Evolutionary conservation across 1,140 invertebrate species (phyloP).

Genomic region (Drosophila pandora): DNA sequence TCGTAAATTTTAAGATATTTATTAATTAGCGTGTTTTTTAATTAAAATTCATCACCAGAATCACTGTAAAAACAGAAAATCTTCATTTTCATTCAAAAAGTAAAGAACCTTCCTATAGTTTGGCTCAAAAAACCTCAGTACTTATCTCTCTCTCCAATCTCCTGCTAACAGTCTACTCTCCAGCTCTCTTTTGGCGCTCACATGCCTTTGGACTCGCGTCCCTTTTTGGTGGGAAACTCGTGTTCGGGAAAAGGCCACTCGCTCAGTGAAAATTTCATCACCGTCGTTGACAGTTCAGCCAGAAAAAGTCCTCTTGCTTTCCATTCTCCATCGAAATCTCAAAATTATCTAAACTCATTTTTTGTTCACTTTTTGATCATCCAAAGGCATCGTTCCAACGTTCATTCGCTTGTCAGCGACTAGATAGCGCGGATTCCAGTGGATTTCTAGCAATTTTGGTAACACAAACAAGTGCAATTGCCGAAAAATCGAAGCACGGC

Average conservation of each 20-base stretch:
- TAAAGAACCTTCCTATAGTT: not conserved
- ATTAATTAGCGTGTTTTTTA: not conserved
- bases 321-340: conserved; percentile 48
- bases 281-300: conserved; percentile 77
- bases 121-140: not conserved
- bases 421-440: conserved; percentile 2
- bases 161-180: conserved; percentile 3
- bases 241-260: conserved; percentile 57
- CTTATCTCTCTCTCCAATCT: conserved; percentile 15
- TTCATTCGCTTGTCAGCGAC: conserved; percentile 4
- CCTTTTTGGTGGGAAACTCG: conserved; percentile 70
- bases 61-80: not conserved
- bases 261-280: conserved; percentile 83
- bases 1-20: not conserved
- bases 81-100: not conserved
- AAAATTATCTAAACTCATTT: conserved; percentile 44
- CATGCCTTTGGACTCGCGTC: conserved; percentile 50
- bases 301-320: conserved; percentile 46
- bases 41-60: not conserved
- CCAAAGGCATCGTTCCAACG: conserved; percentile 8
- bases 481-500: conserved; percentile 77
- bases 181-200: conserved; percentile 11
- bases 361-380: conserved; percentile 36
- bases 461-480: conserved; percentile 23
- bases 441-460: conserved; percentile 19